A percentile compares a stretch with the other conserved stretches of the same genome.
Evolutionary conservation across 1,140 invertebrate species (phyloP).

Genomic region (Saccostrea cuccullata): DNA sequence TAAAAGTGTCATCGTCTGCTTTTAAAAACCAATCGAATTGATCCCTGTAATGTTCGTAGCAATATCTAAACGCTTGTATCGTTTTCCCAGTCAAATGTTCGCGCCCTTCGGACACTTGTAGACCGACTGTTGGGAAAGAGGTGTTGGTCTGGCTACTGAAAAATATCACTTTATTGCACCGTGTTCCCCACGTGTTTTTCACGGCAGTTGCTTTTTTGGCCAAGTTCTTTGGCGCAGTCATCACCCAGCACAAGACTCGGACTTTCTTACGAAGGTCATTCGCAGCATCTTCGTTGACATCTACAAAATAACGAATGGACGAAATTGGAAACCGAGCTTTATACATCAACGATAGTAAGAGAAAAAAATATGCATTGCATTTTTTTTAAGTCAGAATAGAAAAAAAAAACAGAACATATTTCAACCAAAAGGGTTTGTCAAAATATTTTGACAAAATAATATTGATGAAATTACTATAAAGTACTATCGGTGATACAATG

Average conservation of each 20-base stretch:
- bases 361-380: too few relatives aligned
- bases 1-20: slow-evolving; percentile 86
- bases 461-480: too few relatives aligned
- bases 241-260: slow-evolving; percentile 95
- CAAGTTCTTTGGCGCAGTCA: slow-evolving; percentile 95
- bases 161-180: slow-evolving; percentile 85
- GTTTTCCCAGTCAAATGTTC: slow-evolving; percentile 96
- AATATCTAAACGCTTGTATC: slow-evolving; percentile 90
- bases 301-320: slow-evolving; percentile 66
- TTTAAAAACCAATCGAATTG: slow-evolving; percentile 66
- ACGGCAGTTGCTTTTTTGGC: slow-evolving; percentile 93
- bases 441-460: too few relatives aligned
- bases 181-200: slow-evolving; percentile 95
- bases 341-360: too few relatives aligned
- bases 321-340: neutral
- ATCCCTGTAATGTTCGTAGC: slow-evolving; percentile 73
- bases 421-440: too few relatives aligned
- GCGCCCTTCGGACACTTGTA: slow-evolving; percentile 89
- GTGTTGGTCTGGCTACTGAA: slow-evolving; percentile 62
- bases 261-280: slow-evolving; percentile 83
- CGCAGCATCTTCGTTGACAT: slow-evolving; percentile 82
- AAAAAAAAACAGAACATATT: too few relatives aligned
- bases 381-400: too few relatives aligned
- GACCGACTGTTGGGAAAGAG: slow-evolving; percentile 61
- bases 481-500: too few relatives aligned